Evolutionary conservation across 35 echinoderm and acorn worm species (phyloP).

Genomic region (Strongylocentrotus purpuratus): DNA sequence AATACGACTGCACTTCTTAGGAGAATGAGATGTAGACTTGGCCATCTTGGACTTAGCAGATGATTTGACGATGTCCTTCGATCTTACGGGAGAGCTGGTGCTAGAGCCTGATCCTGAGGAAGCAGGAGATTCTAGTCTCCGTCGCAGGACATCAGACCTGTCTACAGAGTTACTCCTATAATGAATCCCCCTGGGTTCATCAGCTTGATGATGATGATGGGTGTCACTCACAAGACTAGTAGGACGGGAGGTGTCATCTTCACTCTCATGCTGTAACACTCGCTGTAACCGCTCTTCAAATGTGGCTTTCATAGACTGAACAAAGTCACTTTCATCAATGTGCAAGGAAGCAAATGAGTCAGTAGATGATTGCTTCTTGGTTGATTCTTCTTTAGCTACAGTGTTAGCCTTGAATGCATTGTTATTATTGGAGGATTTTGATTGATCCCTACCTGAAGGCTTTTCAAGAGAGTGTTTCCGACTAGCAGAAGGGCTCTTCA

Average conservation of each 20-base stretch:
- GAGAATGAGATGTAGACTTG: slow-evolving; percentile 20
- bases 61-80: slow-evolving; percentile 4
- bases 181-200: slow-evolving; percentile 14
- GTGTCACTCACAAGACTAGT: neutral
- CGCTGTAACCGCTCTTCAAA: slow-evolving; percentile 71
- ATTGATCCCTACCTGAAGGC: neutral
- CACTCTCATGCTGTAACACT: slow-evolving; percentile 68
- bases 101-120: slow-evolving; percentile 12
- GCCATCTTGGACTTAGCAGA: slow-evolving; percentile 2
- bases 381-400: slow-evolving; percentile 29
- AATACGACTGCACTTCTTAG: slow-evolving; percentile 58
- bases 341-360: slow-evolving; percentile 49
- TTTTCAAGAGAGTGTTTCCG: slow-evolving; percentile 19
- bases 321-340: slow-evolving; percentile 70
- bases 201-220: neutral
- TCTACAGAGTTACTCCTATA: slow-evolving; percentile 47
- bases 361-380: neutral
- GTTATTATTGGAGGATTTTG: slow-evolving; percentile 83
- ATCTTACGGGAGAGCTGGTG: slow-evolving; percentile 33
- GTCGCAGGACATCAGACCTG: neutral
- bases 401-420: slow-evolving; percentile 52
- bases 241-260: slow-evolving; percentile 52
- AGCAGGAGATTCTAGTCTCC: neutral
- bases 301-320: slow-evolving; percentile 69
- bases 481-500: neutral